Evolutionary conservation across 2,888 invertebrate species (phyloP), one percentile per base, ranked within the genome.

Genomic region (Drosophila nr. perissopoda): DNA sequence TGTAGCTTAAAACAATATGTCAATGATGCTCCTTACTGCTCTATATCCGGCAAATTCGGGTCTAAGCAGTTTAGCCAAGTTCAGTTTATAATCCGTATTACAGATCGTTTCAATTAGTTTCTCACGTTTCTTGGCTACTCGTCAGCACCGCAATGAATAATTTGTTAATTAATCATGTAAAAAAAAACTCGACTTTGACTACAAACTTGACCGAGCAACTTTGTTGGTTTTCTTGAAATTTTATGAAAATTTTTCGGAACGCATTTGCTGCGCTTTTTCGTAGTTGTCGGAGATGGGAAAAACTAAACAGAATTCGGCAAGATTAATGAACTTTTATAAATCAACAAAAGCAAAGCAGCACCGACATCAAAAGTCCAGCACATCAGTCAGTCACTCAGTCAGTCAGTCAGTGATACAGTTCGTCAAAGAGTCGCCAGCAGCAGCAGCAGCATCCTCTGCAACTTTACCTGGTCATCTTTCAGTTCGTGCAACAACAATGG

Each of bases 241-340:
- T 88, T 70, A 75, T 67, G 61, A 63, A 80, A 61, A 75, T 79
- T 46, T 81, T 89, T 70, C 68, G 52, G 40, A 67, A 69, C 74
- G 83, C 90, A 78, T 76, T 71, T 79, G 64, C 70, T 76, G 70
- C 75, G 83, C 89, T 82, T 85, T 77, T 74, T 58, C 70, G 34
- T 42, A 40, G 34, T 38, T 53, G 7, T 49, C n/a, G 27, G 13
- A 27, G 42, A 36, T 53, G 65, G 63, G 66, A 66, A 74, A 71
- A 70, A 56, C 66, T 60, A 73, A 78, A 81, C 46, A 67, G 70
- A 73, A 86, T 87, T 73, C 79, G 56, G 87, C 81, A 91, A 91
- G 90, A 91, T 90, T 91, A 91, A 91, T 91, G 91, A 91, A 81
- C 76, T 79, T 82, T 82, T 72, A 86, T 82, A 85, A 82, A 82